These are phyloP conservation scores for Columba guinea DNA, from an alignment of 2,797 vertebrate species.

Conservation along the genomic window DNA sequence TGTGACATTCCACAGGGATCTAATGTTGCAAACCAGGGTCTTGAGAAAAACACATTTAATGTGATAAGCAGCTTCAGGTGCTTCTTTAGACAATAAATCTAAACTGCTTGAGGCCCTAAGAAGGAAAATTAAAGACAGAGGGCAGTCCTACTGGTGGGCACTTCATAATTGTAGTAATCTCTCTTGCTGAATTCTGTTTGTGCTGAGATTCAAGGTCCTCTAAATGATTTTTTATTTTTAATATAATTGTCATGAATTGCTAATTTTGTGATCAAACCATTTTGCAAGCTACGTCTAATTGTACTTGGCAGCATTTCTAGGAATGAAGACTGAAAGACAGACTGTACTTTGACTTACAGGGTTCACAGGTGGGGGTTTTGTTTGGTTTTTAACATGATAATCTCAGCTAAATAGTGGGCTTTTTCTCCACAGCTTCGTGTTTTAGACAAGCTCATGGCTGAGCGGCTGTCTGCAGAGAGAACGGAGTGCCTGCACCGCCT, in stretches of 20 bases:
- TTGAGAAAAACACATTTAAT: not conserved
- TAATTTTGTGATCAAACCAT: not conserved
- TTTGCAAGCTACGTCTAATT: not conserved
- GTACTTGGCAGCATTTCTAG: not conserved
- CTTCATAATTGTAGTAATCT: not conserved
- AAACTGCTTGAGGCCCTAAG: not conserved
- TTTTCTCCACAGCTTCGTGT: conserved; percentile 82
- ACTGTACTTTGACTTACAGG: not conserved
- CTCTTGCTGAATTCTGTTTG: not conserved
- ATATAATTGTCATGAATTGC: not conserved
- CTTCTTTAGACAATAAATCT: not conserved
- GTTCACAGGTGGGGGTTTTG: not conserved
- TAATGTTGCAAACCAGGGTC: not conserved
- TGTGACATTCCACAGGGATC: not conserved
- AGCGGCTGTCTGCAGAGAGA: conserved; percentile 90
- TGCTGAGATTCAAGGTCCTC: not conserved
- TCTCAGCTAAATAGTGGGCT: not conserved
- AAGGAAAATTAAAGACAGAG: not conserved
- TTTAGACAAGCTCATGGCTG: conserved; percentile 91
- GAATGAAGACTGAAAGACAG: not conserved
- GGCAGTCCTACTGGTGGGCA: not conserved
- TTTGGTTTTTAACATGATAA: not conserved
- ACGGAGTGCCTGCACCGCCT: conserved; percentile 89
- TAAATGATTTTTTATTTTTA: not conserved
- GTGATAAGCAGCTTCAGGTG: not conserved